A percentile compares a stretch with the other conserved stretches of the same genome.
These are phyloP conservation scores for Petrophora chlorosata DNA, from an alignment of 2,888 invertebrate species.

Conservation along the genomic window DNA sequence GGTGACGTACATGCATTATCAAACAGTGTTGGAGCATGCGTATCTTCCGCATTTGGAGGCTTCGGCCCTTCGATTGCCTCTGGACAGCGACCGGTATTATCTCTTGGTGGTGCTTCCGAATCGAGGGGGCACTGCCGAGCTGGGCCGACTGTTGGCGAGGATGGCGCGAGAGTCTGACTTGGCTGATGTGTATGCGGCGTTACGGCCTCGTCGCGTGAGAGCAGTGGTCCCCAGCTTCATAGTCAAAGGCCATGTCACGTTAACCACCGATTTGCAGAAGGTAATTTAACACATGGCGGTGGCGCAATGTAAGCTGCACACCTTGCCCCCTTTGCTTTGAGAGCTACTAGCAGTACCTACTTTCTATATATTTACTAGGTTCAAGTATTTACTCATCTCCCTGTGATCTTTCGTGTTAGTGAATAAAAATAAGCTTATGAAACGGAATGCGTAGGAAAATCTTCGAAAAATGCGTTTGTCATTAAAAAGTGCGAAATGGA, in stretches of 20 bases:
- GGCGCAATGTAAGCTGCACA: too few species aligned
- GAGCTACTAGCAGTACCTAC: too few species aligned
- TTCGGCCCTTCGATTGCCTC: conserved; percentile 88
- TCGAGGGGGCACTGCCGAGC: conserved; percentile 83
- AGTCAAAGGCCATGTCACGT: conserved; percentile 89
- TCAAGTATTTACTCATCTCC: too few species aligned
- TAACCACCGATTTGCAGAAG: conserved; percentile 92
- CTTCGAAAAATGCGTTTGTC: conserved; percentile 3
- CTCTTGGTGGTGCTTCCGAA: conserved; percentile 89
- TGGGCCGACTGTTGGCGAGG: conserved; percentile 86
- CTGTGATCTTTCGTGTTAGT: too few species aligned
- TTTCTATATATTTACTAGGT: too few species aligned
- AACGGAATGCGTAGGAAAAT: neutral
- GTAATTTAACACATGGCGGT: conserved; percentile 84
- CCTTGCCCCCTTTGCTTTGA: too few species aligned
- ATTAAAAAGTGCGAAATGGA: conserved; percentile 18
- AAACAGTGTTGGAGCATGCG: conserved; percentile 89
- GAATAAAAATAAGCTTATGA: neutral
- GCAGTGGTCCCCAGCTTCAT: conserved; percentile 92
- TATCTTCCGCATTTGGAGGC: conserved; percentile 89
- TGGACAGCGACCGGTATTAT: conserved; percentile 92
- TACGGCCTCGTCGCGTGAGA: conserved; percentile 88
- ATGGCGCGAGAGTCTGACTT: conserved; percentile 85
- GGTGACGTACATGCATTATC: conserved; percentile 89
- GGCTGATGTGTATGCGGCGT: conserved; percentile 86